Evolutionary conservation across 2,113 vertebrate genomes (phyloP).

Genomic region (Cynopterus brachyotis): DNA sequence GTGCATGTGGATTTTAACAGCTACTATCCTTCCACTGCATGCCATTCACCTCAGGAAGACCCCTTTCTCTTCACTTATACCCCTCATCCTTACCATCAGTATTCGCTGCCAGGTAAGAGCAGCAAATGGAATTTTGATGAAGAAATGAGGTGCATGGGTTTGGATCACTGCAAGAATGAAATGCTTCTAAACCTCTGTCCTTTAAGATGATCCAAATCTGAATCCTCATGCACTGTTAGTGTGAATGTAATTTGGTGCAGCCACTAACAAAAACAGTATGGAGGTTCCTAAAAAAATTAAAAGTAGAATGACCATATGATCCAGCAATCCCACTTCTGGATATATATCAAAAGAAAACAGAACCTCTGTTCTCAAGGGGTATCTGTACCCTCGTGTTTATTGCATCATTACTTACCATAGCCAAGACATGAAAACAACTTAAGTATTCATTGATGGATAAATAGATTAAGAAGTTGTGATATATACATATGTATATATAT

Average conservation of each 20-base stretch:
- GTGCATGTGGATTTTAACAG: neutral
- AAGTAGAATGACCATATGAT: neutral
- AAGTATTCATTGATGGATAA: neutral
- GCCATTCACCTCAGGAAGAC: conserved; percentile 22
- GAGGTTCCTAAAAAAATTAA: neutral
- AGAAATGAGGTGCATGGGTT: neutral
- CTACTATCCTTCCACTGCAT: neutral
- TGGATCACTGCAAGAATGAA: conserved; percentile 53
- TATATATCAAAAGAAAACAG: neutral
- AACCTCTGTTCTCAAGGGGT: neutral
- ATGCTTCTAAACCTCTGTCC: conserved; percentile 72
- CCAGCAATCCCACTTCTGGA: neutral
- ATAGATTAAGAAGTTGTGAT: neutral
- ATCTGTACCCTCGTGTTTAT: neutral
- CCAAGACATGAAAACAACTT: neutral
- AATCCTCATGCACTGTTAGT: no score
- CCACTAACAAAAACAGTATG: neutral
- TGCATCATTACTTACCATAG: neutral
- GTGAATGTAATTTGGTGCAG: neutral
- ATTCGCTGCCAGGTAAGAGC: neutral
- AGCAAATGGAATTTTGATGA: neutral
- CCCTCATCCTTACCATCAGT: conserved; percentile 39
- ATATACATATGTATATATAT: neutral
- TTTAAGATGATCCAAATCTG: conserved; percentile 48
- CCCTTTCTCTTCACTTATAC: neutral